Evolutionary conservation across 2,888 invertebrate species (phyloP).

Genomic region (Tachina grossa): DNA sequence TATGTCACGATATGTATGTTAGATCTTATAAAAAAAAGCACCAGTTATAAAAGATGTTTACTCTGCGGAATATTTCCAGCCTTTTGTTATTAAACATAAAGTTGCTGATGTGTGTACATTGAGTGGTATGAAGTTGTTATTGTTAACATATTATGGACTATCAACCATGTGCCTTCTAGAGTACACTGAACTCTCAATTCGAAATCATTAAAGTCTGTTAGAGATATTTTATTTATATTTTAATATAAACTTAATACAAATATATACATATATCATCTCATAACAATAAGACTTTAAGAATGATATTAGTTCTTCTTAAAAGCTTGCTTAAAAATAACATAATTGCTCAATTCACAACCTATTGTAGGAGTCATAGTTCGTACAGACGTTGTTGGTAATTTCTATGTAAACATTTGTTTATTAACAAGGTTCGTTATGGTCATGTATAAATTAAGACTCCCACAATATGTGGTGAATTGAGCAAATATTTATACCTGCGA

Average conservation of each 20-base stretch:
- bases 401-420: too few relatives aligned
- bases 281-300: neutral
- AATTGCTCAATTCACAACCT: too few relatives aligned
- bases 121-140: neutral
- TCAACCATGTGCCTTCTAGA: neutral
- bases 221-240: neutral
- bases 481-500: too few relatives aligned
- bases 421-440: too few relatives aligned
- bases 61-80: neutral
- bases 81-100: slow-evolving; percentile 10
- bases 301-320: neutral
- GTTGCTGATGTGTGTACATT: slow-evolving; percentile 4
- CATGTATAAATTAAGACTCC: too few relatives aligned
- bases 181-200: slow-evolving; percentile 18
- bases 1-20: too few relatives aligned
- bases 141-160: neutral
- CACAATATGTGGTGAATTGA: too few relatives aligned
- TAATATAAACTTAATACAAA: neutral
- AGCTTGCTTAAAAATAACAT: too few relatives aligned
- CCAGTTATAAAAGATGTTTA: neutral
- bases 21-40: neutral
- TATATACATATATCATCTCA: neutral
- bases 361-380: too few relatives aligned
- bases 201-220: neutral
- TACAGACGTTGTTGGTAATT: too few relatives aligned